Evolutionary conservation across 1,140 invertebrate genomes (phyloP), one percentile per base, ranked within the genome.

Genomic region (Galleria mellonella): DNA sequence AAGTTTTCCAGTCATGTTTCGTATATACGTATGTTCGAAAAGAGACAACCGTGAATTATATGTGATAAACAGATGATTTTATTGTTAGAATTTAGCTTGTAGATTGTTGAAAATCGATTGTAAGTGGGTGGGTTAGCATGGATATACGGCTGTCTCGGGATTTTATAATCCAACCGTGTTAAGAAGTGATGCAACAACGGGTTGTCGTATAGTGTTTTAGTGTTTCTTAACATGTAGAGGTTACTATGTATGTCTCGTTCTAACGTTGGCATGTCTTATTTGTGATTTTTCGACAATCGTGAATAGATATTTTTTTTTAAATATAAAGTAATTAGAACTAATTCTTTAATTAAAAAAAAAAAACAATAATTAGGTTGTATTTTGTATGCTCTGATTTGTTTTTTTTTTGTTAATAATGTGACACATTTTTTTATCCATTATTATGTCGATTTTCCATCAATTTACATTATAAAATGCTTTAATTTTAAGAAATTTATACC

Each of bases 81-180:
- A 55, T 51, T 58, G 36, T 31, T 47, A 64, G 59, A 67, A 65
- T 60, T 69, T 42, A 31, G 17, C 38, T 46, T 61, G 36, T 55
- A 62, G 68, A 62, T 70, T 64, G 56, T 63, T 74, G 72, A 82
- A 84, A 84, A 84, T 83, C 79, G 79, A 83, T 83, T 73, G 66
- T 68, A 74, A 64, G 75, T 83, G 76, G 79, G 79, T 83, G 79
- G 79, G 79, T 63, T 76, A 65, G 59, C 42, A 47, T 47, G 51
- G 46, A 52, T 64, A 48, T 66, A 35, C 53, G 59, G 17, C 47
- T 43, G 39, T 82, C 79, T 70, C 75, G 51, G 52, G 73, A 57
- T 39, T 17, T 30, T 81, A 78, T 76, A 72, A 82, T 42, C 65
- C 81, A 67, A 46, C 67, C 59, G 55, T 47, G 56, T 66, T 53